Conservation (phyloP, 30 jellyfish, hydroid and myxozoan species). For the Turritopsis dohrnii region DNA sequence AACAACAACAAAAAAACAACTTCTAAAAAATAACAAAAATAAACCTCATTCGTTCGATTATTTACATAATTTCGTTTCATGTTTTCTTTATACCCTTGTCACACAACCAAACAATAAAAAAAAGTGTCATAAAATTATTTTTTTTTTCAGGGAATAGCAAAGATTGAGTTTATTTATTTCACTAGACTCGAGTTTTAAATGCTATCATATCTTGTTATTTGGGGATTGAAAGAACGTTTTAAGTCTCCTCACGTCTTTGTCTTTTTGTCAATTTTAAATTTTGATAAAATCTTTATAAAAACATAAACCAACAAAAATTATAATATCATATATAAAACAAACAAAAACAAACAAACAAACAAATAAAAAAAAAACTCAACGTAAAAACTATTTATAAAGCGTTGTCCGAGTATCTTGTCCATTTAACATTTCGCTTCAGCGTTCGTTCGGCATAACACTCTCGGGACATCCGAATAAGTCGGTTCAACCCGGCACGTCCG, state of each 20-base stretch:
- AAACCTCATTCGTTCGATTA: neutral
- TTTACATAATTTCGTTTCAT: neutral
- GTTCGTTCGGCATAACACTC: slow-evolving; percentile 16
- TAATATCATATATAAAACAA: neutral
- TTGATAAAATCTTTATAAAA: neutral
- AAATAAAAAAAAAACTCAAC: neutral
- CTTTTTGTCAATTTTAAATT: neutral
- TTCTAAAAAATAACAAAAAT: too few species aligned
- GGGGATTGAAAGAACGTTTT: neutral
- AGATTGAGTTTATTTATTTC: neutral
- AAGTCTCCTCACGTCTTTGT: neutral
- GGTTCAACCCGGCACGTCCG: slow-evolving; percentile 26
- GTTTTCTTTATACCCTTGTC: neutral
- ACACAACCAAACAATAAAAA: neutral
- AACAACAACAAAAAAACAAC: neutral
- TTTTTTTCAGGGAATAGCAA: neutral
- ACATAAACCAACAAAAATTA: neutral
- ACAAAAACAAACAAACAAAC: neutral
- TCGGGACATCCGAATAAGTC: neutral
- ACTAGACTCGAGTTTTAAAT: neutral
- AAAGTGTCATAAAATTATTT: neutral
- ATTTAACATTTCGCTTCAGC: slow-evolving; percentile 24
- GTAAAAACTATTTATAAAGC: neutral
- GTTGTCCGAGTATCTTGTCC: neutral
- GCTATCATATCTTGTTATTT: neutral